Evolutionary conservation across 1,140 invertebrate genomes (phyloP).

Genomic region (Drosophila asahinai): DNA sequence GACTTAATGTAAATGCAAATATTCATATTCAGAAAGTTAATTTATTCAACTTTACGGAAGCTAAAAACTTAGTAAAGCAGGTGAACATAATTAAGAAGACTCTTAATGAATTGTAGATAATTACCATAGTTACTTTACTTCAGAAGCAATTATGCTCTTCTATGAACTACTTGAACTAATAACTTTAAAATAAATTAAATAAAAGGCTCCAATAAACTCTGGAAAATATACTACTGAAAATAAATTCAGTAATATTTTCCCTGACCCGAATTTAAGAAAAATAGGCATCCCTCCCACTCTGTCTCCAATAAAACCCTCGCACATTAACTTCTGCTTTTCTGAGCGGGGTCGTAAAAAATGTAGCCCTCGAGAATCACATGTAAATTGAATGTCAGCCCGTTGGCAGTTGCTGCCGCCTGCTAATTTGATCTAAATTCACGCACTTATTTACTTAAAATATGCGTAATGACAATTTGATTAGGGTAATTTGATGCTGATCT

Average conservation of each 20-base stretch:
- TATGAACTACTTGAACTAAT: not conserved
- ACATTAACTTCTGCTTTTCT: constrained; percentile 6
- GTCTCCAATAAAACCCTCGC: not conserved
- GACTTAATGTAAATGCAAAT: not conserved
- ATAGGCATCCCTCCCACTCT: not conserved
- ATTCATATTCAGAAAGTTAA: not conserved
- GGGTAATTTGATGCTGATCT: constrained; percentile 79
- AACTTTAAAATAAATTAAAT: not conserved
- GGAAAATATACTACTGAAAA: not conserved
- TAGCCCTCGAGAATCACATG: constrained; percentile 36
- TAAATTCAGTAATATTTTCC: too few relatives aligned
- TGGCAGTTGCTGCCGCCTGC: constrained; percentile 27
- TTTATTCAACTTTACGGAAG: not conserved
- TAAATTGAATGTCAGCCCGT: constrained; percentile 52
- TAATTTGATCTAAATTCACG: constrained; percentile 75
- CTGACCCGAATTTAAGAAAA: not conserved
- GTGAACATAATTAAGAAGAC: not conserved
- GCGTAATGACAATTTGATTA: constrained; percentile 80
- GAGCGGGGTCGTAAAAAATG: constrained; percentile 32
- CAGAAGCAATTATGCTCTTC: too few relatives aligned
- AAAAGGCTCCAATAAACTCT: not conserved
- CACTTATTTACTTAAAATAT: constrained; percentile 81
- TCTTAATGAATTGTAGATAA: not conserved
- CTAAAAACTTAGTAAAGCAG: not conserved
- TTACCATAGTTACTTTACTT: not conserved